phyloP scores from a whole-genome alignment of 2,888 invertebrate species.

The Altica lythri region DNA sequence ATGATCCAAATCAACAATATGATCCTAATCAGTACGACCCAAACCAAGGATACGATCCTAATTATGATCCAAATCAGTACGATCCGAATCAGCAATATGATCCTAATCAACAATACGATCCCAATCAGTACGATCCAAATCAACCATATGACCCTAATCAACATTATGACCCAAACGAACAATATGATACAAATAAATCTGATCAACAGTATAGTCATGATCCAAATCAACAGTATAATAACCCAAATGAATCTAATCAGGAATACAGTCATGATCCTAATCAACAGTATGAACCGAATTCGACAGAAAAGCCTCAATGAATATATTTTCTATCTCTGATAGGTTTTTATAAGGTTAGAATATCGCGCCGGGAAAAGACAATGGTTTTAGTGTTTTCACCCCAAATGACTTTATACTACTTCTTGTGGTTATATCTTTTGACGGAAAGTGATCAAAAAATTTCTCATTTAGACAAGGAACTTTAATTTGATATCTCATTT shows the following conservation, averaged over 20 bases:
- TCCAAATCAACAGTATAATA: conserved; percentile 15
- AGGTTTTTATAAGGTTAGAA: too few relatives aligned
- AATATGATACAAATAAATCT: conserved; percentile 41
- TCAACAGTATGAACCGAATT: neutral
- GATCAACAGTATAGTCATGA: conserved; percentile 45
- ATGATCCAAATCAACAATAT: conserved; percentile 33
- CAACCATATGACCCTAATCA: conserved; percentile 36
- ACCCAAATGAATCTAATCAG: neutral
- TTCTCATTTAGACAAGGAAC: too few relatives aligned
- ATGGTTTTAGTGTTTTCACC: too few relatives aligned
- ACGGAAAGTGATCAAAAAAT: too few relatives aligned
- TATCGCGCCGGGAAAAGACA: too few relatives aligned
- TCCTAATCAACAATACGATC: conserved; percentile 37
- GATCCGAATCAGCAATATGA: conserved; percentile 49
- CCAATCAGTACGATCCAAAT: conserved; percentile 46
- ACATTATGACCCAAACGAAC: conserved; percentile 41
- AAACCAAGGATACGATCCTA: conserved; percentile 47
- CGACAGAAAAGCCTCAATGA: too few relatives aligned
- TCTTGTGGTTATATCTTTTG: too few relatives aligned
- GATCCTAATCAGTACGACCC: conserved; percentile 33
- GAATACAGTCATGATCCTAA: neutral
- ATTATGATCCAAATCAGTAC: conserved; percentile 38
- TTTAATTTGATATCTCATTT: too few relatives aligned
- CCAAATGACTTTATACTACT: too few relatives aligned
- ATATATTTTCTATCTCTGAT: too few relatives aligned